Evolutionary conservation across 2,888 invertebrate species (phyloP).

Genomic region (Ochropleura plecta): DNA sequence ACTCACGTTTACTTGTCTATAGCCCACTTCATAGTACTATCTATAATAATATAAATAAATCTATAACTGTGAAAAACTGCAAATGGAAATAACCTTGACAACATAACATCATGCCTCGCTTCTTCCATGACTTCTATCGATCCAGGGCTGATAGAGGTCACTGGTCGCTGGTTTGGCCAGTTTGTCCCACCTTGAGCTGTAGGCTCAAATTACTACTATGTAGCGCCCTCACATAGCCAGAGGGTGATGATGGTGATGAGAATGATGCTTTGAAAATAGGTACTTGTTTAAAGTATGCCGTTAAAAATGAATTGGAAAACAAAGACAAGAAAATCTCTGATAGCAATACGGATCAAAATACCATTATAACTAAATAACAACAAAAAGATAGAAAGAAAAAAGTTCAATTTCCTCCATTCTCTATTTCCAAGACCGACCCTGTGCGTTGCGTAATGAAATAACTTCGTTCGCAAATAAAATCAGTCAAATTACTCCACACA

Average conservation of each 20-base stretch:
- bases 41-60: no score
- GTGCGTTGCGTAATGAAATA: conserved; percentile 35
- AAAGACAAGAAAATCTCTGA: neutral
- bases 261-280: neutral
- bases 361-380: neutral
- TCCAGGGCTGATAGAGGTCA: neutral
- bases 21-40: no score
- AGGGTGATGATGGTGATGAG: neutral
- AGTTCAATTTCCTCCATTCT: conserved; percentile 1
- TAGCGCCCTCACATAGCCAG: neutral
- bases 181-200: neutral
- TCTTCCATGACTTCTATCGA: neutral
- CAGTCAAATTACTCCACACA: conserved; percentile 58
- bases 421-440: conserved; percentile 16
- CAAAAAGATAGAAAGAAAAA: neutral
- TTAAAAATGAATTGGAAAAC: neutral
- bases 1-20: no score
- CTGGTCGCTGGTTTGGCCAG: neutral
- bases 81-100: no score
- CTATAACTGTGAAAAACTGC: no score
- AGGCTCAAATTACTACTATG: neutral
- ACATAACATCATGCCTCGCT: no score
- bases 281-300: neutral
- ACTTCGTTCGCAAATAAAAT: conserved; percentile 59
- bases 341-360: neutral